Base-by-base conservation (phyloP, 2,113 vertebrate species). In the Echinops telfairi region DNA sequence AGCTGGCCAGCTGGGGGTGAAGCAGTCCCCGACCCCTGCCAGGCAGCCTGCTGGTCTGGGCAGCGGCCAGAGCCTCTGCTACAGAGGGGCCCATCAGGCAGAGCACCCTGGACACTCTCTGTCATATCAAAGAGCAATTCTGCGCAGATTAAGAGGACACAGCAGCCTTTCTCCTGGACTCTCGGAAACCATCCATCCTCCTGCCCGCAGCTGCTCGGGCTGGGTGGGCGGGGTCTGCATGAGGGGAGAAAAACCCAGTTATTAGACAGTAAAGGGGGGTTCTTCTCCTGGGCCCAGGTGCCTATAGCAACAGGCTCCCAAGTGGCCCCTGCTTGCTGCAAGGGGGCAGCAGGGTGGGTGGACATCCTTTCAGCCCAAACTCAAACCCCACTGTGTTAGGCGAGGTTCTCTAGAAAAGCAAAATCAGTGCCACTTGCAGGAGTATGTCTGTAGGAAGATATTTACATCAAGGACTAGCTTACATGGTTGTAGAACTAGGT, bases 111-210 rank as follows among this genome's bases (percentile, higher is more conserved):
- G 90, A 38, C 66, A 40, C 62, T 83, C 71, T 93, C 47, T 33
- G 22, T 95, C 95, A 47, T 27, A 0, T 31, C 14, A 88, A 93
- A 83, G 88, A 82, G 75, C 91, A 64, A 76, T 86, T 89, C 6
- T 0, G 58, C 19, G 76, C n/a, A 36, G 92, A 93, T 89, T 33
- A 94, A 96, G 88, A 83, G 27, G 57, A 82, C 60, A 73, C 71
- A 25, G 82, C 88, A 53, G 57, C 73, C 19, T 38, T 64, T 82
- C 91, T 93, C 62, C 17, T 43, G 85, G 19, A 53, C 64, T 76
- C 25, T 8, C 81, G 80, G 86, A 88, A 64, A 23, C 43, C 86
- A 82, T 81, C 64, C 36, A 33, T 90, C 70, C 84, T 83, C 38
- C 71, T 16, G 53, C 31, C 19, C 4, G 20, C 40, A 60, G 91